phyloP scores from a whole-genome alignment of 2,888 invertebrate genomes.

The Drosophila meridiana region DNA sequence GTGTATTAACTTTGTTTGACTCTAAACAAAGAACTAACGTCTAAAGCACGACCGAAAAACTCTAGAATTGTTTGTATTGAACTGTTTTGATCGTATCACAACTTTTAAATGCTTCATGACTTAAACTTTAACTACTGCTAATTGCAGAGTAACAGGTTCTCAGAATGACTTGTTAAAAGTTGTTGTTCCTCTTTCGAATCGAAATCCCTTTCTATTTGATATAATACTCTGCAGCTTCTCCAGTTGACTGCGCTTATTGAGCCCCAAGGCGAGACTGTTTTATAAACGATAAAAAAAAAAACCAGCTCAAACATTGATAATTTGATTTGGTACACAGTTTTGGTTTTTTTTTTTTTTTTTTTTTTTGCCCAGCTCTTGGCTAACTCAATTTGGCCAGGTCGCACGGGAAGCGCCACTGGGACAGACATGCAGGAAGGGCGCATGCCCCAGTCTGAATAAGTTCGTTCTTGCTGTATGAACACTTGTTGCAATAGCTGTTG shows the following conservation, averaged over 20 bases:
- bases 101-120: background rate
- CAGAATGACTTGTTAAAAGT: constrained; percentile 4
- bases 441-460: constrained; percentile 26
- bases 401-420: constrained; percentile 30
- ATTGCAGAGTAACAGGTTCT: constrained; percentile 10
- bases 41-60: background rate
- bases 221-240: constrained; percentile 1
- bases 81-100: constrained; percentile 3
- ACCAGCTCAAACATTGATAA: constrained; percentile 34
- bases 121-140: background rate
- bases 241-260: background rate
- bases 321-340: constrained; percentile 48
- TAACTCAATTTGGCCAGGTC: constrained; percentile 51
- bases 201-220: constrained; percentile 9
- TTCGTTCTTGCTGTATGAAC: constrained; percentile 18
- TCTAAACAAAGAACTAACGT: background rate
- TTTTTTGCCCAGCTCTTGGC: constrained; percentile 21
- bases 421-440: constrained; percentile 14
- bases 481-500: constrained; percentile 42
- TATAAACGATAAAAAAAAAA: constrained; percentile 3
- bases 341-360: constrained; percentile 15
- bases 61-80: background rate
- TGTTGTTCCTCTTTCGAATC: background rate
- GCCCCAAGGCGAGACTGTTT: constrained; percentile 1
- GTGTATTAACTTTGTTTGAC: background rate